A percentile compares a stretch with the other conserved stretches of the same genome.
Evolutionary conservation across 2,888 invertebrate species (phyloP).

Genomic region (Chaitophorus viminalis): DNA sequence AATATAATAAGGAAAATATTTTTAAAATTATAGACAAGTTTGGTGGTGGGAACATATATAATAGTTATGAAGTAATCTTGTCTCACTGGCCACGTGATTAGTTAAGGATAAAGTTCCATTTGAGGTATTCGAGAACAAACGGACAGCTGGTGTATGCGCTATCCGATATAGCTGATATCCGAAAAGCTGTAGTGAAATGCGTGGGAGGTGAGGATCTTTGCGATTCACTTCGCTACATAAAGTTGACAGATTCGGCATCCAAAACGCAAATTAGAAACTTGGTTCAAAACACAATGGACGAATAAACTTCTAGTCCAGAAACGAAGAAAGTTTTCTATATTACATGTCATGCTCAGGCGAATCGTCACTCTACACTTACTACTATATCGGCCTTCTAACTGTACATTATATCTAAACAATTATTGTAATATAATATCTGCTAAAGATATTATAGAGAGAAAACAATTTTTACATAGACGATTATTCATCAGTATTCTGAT

Average conservation of each 20-base stretch:
- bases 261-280: constrained; percentile 44
- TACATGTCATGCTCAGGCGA: constrained; percentile 35
- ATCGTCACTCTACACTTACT: not conserved
- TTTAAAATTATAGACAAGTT: not conserved
- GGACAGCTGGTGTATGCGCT: not conserved
- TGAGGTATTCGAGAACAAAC: not conserved
- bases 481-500: not conserved
- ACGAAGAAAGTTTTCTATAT: constrained; percentile 50
- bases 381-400: not conserved
- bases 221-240: not conserved
- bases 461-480: not conserved
- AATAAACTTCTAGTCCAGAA: constrained; percentile 41
- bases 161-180: not conserved
- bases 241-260: constrained; percentile 16
- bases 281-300: not conserved
- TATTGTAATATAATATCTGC: too few relatives aligned
- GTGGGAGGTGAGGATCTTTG: not conserved
- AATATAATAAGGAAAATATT: too few relatives aligned
- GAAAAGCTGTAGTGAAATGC: not conserved
- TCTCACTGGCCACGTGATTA: not conserved
- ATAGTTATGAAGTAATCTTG: not conserved
- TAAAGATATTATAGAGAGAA: too few relatives aligned
- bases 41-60: not conserved
- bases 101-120: not conserved
- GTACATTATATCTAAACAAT: too few relatives aligned